A percentile compares a stretch with the other conserved stretches of the same genome.
Conservation (phyloP, 2,888 invertebrate genomes). For the Meiosimyza platycephala region DNA sequence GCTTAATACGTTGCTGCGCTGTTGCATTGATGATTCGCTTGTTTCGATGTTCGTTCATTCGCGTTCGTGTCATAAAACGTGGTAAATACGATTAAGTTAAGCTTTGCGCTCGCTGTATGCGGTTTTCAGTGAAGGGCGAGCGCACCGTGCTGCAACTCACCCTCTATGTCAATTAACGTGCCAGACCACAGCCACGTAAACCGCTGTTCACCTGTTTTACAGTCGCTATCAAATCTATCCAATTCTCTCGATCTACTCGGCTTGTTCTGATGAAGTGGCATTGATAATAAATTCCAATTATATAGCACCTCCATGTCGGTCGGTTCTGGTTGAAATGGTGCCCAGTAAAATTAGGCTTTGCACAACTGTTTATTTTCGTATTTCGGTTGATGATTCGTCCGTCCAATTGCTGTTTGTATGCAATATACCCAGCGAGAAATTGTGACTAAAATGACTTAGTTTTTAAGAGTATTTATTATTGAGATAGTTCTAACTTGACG, state of each 20-base stretch:
- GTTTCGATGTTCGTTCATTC: not conserved
- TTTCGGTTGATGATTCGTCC: too few species aligned
- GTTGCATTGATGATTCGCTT: too few species aligned
- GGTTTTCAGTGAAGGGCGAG: not conserved
- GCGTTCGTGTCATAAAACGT: slow-evolving; percentile 28
- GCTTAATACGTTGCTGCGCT: too few species aligned
- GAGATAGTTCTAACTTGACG: too few species aligned
- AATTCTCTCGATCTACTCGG: not conserved
- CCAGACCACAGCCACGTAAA: slow-evolving; percentile 20
- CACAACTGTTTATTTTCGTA: too few species aligned
- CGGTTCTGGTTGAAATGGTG: not conserved
- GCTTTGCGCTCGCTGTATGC: not conserved
- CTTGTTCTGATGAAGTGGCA: slow-evolving; percentile 12
- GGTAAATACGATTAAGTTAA: slow-evolving; percentile 24
- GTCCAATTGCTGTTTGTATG: too few species aligned
- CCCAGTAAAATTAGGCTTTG: slow-evolving; percentile 9
- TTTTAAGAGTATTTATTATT: too few species aligned
- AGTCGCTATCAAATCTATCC: not conserved
- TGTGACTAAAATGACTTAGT: too few species aligned
- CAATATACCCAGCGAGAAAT: too few species aligned
- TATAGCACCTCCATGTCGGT: slow-evolving; percentile 22
- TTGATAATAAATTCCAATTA: slow-evolving; percentile 34
- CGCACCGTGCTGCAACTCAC: too few species aligned
- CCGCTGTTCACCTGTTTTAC: slow-evolving; percentile 20
- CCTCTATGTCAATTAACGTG: not conserved